phyloP scores from a whole-genome alignment of 2,113 vertebrate genomes.

The Lophius piscatorius region DNA sequence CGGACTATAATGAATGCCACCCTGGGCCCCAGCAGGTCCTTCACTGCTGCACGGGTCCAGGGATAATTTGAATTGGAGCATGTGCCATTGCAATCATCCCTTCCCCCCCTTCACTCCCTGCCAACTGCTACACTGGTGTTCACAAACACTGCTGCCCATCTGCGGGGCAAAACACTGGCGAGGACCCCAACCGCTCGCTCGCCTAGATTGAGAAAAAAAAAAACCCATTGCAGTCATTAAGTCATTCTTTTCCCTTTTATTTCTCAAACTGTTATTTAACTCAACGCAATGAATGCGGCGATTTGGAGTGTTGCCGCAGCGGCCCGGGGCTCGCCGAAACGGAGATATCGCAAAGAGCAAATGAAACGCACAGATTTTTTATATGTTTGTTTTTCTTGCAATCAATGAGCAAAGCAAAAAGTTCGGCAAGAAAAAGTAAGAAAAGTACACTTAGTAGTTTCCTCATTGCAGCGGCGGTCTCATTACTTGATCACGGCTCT shows the following conservation, averaged over 20 bases:
- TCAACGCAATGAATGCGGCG: slow-evolving; percentile 1
- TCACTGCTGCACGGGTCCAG: slow-evolving; percentile 70
- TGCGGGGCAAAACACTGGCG: slow-evolving; percentile 74
- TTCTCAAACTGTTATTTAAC: slow-evolving; percentile 22
- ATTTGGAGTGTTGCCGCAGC: slow-evolving; percentile 11
- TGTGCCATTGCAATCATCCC: slow-evolving; percentile 77
- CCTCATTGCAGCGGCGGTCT: slow-evolving; percentile 73
- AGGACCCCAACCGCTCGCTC: slow-evolving; percentile 60
- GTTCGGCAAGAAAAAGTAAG: slow-evolving; percentile 60
- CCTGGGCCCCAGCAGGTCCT: slow-evolving; percentile 75
- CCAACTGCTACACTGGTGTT: slow-evolving; percentile 80
- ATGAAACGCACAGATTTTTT: slow-evolving; percentile 45
- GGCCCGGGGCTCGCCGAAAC: background rate
- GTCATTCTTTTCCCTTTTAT: background rate
- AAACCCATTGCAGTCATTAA: background rate
- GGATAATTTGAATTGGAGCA: slow-evolving; percentile 79
- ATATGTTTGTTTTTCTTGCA: slow-evolving; percentile 26
- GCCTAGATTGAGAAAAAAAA: slow-evolving; percentile 36
- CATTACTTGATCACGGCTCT: slow-evolving; percentile 79
- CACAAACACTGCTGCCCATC: slow-evolving; percentile 80
- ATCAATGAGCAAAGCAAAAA: slow-evolving; percentile 46
- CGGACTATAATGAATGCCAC: slow-evolving; percentile 73
- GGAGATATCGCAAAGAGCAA: slow-evolving; percentile 18
- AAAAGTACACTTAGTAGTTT: slow-evolving; percentile 63
- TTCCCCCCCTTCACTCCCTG: slow-evolving; percentile 69